Conservation (phyloP, 1,140 invertebrate species). For the Drosophila mayri region DNA sequence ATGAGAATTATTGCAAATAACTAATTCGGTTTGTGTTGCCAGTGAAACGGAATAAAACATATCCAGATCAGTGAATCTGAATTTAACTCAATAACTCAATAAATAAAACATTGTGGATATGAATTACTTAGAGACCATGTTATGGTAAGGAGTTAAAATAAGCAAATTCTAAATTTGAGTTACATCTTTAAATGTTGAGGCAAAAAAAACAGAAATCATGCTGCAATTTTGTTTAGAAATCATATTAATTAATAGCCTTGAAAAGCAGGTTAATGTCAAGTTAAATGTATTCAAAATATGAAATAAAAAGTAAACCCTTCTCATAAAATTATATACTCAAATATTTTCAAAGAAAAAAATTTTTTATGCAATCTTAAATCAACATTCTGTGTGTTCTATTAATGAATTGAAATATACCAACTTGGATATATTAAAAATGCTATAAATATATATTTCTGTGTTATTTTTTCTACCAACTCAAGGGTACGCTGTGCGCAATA, state of each 20-base stretch:
- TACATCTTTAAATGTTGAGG: constrained; percentile 12
- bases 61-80: constrained; percentile 5
- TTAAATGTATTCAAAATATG: too few species aligned
- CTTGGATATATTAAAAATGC: constrained; percentile 2
- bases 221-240: too few species aligned
- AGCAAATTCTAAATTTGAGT: neutral
- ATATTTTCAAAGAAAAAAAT: constrained; percentile 19
- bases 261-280: too few species aligned
- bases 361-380: constrained; percentile 23
- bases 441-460: too few species aligned
- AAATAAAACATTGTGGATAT: constrained; percentile 26
- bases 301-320: too few species aligned
- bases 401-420: constrained; percentile 4
- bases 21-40: constrained; percentile 23
- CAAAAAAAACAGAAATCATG: neutral
- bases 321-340: neutral
- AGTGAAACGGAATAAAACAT: constrained; percentile 29
- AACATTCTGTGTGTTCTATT: neutral
- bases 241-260: neutral
- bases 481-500: constrained; percentile 19
- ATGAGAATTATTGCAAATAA: constrained; percentile 23
- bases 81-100: constrained; percentile 12
- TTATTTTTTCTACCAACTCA: neutral
- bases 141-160: constrained; percentile 57
- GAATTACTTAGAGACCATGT: constrained; percentile 75